Conservation (phyloP, 2,888 invertebrate genomes). For the Microplitis deprimator region DNA sequence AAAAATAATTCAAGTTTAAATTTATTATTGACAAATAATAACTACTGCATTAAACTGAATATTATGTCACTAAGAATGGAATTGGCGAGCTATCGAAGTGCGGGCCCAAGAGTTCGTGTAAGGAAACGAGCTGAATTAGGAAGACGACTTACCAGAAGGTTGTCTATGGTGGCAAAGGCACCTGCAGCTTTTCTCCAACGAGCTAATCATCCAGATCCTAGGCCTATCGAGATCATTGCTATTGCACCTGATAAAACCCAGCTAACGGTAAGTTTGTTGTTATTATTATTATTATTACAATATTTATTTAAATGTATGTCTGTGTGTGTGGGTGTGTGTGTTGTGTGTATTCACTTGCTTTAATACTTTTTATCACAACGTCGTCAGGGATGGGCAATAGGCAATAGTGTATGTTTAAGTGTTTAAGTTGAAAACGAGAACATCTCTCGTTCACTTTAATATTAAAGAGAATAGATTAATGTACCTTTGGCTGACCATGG, state of each 20-base stretch:
- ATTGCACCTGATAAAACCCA: conserved; percentile 79
- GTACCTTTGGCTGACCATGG: conserved; percentile 30
- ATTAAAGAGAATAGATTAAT: conserved; percentile 29
- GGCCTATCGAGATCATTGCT: conserved; percentile 76
- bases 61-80: conserved; percentile 61
- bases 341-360: background rate
- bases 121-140: conserved; percentile 74
- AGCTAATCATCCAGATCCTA: conserved; percentile 67
- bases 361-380: too few relatives aligned
- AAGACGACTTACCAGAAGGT: conserved; percentile 75
- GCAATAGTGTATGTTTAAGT: conserved; percentile 19
- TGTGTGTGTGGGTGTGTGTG: background rate
- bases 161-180: conserved; percentile 75
- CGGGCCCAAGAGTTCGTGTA: conserved; percentile 63
- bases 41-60: too few relatives aligned
- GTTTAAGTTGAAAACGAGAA: conserved; percentile 25
- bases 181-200: conserved; percentile 76
- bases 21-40: too few relatives aligned
- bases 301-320: background rate
- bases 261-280: conserved; percentile 74
- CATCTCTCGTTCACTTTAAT: conserved; percentile 10
- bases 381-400: background rate
- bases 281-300: background rate
- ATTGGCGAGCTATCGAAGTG: conserved; percentile 64
- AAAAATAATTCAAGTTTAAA: too few relatives aligned